Conservation (phyloP, 2,888 invertebrate species). For the Cheilosia vernalis region DNA sequence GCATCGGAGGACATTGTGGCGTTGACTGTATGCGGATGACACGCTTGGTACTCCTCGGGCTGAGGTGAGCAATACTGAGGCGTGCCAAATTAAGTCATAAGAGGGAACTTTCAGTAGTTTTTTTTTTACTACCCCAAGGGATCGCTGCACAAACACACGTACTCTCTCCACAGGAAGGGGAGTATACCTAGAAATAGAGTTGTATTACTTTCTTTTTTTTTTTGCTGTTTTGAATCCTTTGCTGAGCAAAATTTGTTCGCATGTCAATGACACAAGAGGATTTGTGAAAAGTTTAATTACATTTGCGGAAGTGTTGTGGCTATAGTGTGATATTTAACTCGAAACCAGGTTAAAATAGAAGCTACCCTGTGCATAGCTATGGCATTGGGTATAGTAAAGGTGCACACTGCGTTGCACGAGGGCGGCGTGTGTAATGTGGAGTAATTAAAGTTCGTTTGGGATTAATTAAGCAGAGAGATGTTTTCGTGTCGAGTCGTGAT, state of each 20-base stretch:
- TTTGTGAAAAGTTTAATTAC: slow-evolving; percentile 74
- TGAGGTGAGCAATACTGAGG: slow-evolving; percentile 71
- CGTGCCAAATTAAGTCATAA: slow-evolving; percentile 72
- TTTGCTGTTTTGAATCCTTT: slow-evolving; percentile 38
- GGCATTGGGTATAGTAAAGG: not conserved
- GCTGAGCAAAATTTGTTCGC: slow-evolving; percentile 53
- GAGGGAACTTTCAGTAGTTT: slow-evolving; percentile 27
- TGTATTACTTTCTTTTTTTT: slow-evolving; percentile 1
- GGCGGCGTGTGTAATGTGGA: slow-evolving; percentile 55
- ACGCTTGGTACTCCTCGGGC: slow-evolving; percentile 52
- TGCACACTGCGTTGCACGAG: slow-evolving; percentile 15
- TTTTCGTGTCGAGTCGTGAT: slow-evolving; percentile 69
- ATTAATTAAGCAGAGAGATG: slow-evolving; percentile 74
- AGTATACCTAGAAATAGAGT: not conserved
- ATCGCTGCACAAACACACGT: not conserved
- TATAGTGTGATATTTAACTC: slow-evolving; percentile 70
- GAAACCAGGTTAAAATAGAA: slow-evolving; percentile 37
- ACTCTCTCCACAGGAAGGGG: not conserved
- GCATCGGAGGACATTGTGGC: slow-evolving; percentile 18
- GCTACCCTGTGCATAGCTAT: not conserved
- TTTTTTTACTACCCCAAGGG: slow-evolving; percentile 23
- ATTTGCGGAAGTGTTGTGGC: slow-evolving; percentile 72
- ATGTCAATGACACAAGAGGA: slow-evolving; percentile 74
- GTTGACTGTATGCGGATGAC: slow-evolving; percentile 44
- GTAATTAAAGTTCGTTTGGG: slow-evolving; percentile 74